Conservation (phyloP, 2,113 vertebrate species). For the Nycticebus coucang region DNA sequence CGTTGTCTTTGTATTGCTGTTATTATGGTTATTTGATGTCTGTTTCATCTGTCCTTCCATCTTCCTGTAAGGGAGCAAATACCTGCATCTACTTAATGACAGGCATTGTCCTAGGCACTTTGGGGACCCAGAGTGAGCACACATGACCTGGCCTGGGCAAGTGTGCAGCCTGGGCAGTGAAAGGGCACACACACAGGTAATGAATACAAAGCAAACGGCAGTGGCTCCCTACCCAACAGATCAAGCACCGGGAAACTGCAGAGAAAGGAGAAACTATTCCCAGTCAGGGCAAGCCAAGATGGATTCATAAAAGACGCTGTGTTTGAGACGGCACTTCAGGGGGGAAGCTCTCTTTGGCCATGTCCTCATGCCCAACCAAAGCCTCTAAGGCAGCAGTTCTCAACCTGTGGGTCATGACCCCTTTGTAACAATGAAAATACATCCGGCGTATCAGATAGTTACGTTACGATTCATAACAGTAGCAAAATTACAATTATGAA, state of each 20-base stretch:
- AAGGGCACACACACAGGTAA: accelerated
- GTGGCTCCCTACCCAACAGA: not conserved
- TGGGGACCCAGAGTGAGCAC: not conserved
- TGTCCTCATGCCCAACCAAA: not conserved
- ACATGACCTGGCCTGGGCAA: accelerated
- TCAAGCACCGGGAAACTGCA: not conserved
- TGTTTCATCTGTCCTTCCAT: not conserved
- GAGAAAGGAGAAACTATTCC: not conserved
- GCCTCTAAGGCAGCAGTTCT: not conserved
- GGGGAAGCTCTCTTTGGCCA: not conserved
- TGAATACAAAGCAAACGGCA: accelerated
- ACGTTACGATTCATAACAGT: too few relatives aligned
- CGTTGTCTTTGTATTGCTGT: too few relatives aligned
- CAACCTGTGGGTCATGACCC: too few relatives aligned
- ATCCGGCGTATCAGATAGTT: too few relatives aligned
- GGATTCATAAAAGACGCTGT: not conserved
- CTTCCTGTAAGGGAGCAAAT: not conserved
- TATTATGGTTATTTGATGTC: not conserved
- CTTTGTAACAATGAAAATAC: too few relatives aligned
- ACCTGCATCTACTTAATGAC: not conserved
- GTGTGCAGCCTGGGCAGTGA: not conserved
- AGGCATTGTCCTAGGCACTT: not conserved
- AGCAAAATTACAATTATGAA: too few relatives aligned
- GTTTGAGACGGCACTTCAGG: not conserved
- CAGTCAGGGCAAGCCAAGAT: not conserved